phyloP scores from a whole-genome alignment of 2,888 invertebrate genomes.

The Allolobophora icterica region DNA sequence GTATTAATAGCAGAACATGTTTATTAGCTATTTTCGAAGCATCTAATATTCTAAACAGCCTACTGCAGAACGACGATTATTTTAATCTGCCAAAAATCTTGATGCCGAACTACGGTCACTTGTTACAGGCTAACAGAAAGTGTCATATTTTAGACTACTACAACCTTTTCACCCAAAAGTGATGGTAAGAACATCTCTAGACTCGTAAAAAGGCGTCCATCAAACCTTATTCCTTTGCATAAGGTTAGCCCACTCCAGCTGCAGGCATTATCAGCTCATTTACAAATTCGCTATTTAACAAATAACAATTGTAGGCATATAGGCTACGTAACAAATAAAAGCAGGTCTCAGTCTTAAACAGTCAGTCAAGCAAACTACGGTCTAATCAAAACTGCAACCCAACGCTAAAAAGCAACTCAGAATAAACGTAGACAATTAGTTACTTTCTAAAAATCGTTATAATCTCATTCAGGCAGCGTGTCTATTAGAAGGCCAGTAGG shows the following conservation, averaged over 20 bases:
- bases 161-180: background rate
- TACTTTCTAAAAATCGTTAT: background rate
- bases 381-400: constrained; percentile 10
- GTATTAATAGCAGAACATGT: background rate
- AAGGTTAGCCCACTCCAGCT: background rate
- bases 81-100: background rate
- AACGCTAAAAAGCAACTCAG: background rate
- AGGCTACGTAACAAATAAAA: background rate
- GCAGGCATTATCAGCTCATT: constrained; percentile 29
- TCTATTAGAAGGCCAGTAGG: background rate
- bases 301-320: background rate
- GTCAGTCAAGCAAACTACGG: constrained; percentile 9
- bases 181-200: background rate
- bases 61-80: constrained; percentile 9
- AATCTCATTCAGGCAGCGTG: background rate
- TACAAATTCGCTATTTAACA: constrained; percentile 12
- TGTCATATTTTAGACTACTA: background rate
- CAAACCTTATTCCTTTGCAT: background rate
- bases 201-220: background rate
- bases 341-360: background rate
- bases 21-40: background rate
- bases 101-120: constrained; percentile 1
- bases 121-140: background rate
- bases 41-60: background rate
- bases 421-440: background rate